phyloP scores from a whole-genome alignment of 1,140 invertebrate species.

The Heliothis virescens region DNA sequence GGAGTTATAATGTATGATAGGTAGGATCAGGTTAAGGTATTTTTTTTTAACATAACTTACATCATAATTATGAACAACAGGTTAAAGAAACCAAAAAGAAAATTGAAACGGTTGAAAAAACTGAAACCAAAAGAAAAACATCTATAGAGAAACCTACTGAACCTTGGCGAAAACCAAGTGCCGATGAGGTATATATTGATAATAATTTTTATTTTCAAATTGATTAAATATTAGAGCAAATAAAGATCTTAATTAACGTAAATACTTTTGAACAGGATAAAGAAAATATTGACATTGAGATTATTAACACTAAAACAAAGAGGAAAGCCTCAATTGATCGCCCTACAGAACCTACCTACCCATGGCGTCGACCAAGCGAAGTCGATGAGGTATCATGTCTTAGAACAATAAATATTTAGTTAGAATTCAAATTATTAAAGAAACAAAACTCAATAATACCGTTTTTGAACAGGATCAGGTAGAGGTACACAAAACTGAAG shows the following conservation, averaged over 20 bases:
- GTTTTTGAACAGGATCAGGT: conserved; percentile 12
- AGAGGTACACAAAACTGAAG: conserved; percentile 49
- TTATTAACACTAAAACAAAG: conserved; percentile 46
- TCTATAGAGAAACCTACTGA: conserved; percentile 57
- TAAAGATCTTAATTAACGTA: too few relatives aligned
- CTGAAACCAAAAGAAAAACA: conserved; percentile 57
- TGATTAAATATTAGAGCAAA: too few relatives aligned
- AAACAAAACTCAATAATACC: background rate
- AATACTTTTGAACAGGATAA: conserved; percentile 48
- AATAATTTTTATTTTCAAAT: background rate
- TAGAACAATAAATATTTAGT: background rate
- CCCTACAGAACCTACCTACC: conserved; percentile 59
- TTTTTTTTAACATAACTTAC: background rate
- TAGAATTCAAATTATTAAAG: background rate
- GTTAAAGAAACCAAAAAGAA: conserved; percentile 39
- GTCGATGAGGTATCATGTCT: conserved; percentile 57
- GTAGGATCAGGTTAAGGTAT: too few relatives aligned
- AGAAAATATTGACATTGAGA: conserved; percentile 52
- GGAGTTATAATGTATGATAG: background rate
- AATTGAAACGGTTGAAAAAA: conserved; percentile 50
- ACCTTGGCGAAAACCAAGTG: conserved; percentile 52
- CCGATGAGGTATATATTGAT: conserved; percentile 23
- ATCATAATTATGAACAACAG: conserved; percentile 5
- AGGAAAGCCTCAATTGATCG: conserved; percentile 58
- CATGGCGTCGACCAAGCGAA: conserved; percentile 61